Conservation (phyloP, 2,113 vertebrate genomes). For the Cyanoramphus novaezelandiae region DNA sequence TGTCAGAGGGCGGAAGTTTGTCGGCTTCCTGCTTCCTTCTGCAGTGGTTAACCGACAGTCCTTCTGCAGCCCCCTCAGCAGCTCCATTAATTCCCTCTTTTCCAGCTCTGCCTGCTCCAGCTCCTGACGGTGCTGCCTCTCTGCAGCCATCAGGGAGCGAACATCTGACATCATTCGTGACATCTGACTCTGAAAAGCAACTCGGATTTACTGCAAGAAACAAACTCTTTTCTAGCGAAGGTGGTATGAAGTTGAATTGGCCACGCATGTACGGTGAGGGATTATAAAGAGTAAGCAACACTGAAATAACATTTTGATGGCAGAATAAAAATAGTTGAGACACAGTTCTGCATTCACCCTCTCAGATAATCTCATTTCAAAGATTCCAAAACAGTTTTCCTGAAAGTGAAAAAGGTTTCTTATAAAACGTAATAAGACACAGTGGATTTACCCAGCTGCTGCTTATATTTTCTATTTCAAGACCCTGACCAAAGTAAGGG, state of each 20-base stretch:
- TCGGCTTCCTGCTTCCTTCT: slow-evolving; percentile 65
- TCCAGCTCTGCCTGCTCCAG: slow-evolving; percentile 85
- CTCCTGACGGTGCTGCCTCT: slow-evolving; percentile 83
- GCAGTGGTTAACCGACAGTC: slow-evolving; percentile 43
- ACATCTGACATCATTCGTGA: slow-evolving; percentile 85
- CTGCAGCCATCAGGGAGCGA: slow-evolving; percentile 78
- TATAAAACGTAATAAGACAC: background rate
- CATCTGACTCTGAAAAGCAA: slow-evolving; percentile 80
- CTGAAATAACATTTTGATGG: background rate
- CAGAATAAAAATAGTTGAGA: background rate
- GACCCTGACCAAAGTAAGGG: background rate
- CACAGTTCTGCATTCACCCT: background rate
- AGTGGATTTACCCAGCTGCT: background rate
- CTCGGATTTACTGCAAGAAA: background rate
- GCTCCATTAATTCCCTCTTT: slow-evolving; percentile 83
- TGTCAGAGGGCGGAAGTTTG: slow-evolving; percentile 69
- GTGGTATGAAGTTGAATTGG: background rate
- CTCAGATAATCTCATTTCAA: background rate
- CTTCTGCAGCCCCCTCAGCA: slow-evolving; percentile 80
- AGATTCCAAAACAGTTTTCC: background rate
- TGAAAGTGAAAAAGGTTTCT: background rate
- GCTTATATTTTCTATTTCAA: background rate
- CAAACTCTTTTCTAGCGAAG: background rate
- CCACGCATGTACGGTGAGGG: rapidly evolving
- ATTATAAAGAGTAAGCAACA: background rate